phyloP scores from a whole-genome alignment of 2,113 vertebrate species.

The Axis porcinus region DNA sequence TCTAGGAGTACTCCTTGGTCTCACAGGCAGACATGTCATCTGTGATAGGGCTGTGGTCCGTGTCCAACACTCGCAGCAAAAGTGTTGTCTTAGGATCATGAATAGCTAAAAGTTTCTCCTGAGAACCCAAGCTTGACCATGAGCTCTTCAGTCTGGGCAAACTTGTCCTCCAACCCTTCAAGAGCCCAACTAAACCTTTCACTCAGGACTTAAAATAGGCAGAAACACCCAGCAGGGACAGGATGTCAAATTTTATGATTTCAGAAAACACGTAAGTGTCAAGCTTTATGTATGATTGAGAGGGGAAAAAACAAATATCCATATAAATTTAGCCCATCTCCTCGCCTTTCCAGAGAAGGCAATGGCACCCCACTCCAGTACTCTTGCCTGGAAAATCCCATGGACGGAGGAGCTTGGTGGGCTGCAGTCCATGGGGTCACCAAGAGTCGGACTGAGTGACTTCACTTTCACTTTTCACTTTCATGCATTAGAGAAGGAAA shows the following conservation, averaged over 20 bases:
- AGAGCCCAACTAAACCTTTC: neutral
- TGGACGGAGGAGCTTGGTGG: too few relatives aligned
- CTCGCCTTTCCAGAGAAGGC: neutral
- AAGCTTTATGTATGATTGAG: neutral
- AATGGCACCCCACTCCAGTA: too few relatives aligned
- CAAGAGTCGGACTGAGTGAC: too few relatives aligned
- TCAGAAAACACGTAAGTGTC: neutral
- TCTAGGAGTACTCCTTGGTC: neutral
- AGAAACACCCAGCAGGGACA: neutral
- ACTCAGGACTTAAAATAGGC: neutral
- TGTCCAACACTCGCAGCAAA: neutral
- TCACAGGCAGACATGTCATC: fast-evolving
- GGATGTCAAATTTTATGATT: neutral
- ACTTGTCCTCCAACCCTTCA: neutral
- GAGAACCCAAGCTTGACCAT: neutral
- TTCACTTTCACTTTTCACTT: too few relatives aligned
- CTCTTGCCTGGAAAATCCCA: too few relatives aligned
- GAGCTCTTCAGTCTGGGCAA: neutral
- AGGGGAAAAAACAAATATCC: neutral
- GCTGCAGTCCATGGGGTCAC: too few relatives aligned
- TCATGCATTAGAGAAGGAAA: too few relatives aligned
- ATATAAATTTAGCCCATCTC: neutral
- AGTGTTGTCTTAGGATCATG: neutral
- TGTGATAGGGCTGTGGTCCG: too few relatives aligned
- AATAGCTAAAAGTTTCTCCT: neutral